A percentile compares a stretch with the other conserved stretches of the same genome.
Conservation (phyloP, 2,888 invertebrate species). For the Trichogramma evanescens region DNA sequence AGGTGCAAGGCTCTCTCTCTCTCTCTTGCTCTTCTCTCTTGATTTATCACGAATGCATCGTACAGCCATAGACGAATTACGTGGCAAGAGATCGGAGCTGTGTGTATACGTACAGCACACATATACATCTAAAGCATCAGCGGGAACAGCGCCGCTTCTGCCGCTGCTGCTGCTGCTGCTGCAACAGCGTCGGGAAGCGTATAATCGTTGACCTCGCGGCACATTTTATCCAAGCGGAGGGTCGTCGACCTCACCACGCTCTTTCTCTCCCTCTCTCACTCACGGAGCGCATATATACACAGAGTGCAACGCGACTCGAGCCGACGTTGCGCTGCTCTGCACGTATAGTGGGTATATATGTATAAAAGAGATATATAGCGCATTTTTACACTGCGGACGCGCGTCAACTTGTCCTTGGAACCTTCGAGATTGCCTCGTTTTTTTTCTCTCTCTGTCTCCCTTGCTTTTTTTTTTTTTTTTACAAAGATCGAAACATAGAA, state of each 20-base stretch:
- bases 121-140: too few species aligned
- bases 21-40: not conserved
- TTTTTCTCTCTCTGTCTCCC: not conserved
- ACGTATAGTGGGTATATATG: not conserved
- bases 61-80: conserved; percentile 13
- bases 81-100: not conserved
- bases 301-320: not conserved
- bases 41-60: conserved; percentile 6
- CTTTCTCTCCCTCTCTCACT: conserved; percentile 3
- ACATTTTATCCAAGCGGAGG: conserved; percentile 20
- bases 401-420: not conserved
- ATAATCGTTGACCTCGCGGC: conserved; percentile 23
- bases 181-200: conserved; percentile 3
- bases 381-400: not conserved
- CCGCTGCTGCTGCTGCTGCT: not conserved
- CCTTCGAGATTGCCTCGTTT: too few species aligned
- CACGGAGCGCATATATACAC: not conserved
- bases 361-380: not conserved
- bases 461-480: not conserved
- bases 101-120: too few species aligned
- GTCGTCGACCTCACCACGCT: not conserved
- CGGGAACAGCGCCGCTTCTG: too few species aligned
- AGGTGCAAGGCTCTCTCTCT: not conserved
- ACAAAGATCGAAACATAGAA: too few species aligned
- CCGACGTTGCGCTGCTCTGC: not conserved